These are phyloP conservation scores for Cryptocephalus primarius DNA, from an alignment of 2,888 invertebrate genomes.

Conservation along the genomic window DNA sequence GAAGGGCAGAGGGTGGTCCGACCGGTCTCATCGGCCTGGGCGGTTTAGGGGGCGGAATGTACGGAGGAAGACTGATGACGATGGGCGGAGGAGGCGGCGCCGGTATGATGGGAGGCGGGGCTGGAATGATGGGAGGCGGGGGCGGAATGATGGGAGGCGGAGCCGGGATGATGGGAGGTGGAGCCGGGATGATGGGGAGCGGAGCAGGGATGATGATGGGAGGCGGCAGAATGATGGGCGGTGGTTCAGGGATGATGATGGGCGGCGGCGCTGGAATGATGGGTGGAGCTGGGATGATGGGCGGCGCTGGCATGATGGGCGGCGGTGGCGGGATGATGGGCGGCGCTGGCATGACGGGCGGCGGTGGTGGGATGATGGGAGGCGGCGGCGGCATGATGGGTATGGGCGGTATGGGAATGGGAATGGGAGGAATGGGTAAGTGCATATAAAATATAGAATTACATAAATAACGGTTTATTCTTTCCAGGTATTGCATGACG, in stretches of 20 bases:
- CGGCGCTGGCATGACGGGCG: constrained; percentile 8
- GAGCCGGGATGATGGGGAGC: constrained; percentile 16
- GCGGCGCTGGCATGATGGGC: not conserved
- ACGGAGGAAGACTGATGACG: constrained; percentile 12
- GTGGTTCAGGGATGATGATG: constrained; percentile 23
- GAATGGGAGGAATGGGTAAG: not conserved
- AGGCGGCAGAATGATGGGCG: constrained; percentile 16
- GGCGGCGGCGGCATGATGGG: constrained; percentile 1
- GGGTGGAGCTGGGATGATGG: constrained; percentile 1
- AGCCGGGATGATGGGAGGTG: constrained; percentile 23
- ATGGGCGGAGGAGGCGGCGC: constrained; percentile 22
- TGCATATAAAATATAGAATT: no score
- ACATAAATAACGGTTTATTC: no score
- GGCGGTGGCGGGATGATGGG: constrained; percentile 11
- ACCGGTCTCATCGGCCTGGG: constrained; percentile 23
- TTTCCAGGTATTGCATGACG: not conserved
- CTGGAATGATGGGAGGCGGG: constrained; percentile 22
- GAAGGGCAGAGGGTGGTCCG: constrained; percentile 8
- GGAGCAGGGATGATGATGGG: constrained; percentile 22
- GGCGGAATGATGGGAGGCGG: constrained; percentile 14
- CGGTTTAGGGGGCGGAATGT: constrained; percentile 14
- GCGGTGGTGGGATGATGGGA: constrained; percentile 7
- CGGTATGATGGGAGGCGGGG: constrained; percentile 21
- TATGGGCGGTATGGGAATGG: constrained; percentile 2
- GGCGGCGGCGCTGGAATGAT: constrained; percentile 13